Evolutionary conservation across 2,888 invertebrate genomes (phyloP).

Genomic region (Synergus umbraculus): DNA sequence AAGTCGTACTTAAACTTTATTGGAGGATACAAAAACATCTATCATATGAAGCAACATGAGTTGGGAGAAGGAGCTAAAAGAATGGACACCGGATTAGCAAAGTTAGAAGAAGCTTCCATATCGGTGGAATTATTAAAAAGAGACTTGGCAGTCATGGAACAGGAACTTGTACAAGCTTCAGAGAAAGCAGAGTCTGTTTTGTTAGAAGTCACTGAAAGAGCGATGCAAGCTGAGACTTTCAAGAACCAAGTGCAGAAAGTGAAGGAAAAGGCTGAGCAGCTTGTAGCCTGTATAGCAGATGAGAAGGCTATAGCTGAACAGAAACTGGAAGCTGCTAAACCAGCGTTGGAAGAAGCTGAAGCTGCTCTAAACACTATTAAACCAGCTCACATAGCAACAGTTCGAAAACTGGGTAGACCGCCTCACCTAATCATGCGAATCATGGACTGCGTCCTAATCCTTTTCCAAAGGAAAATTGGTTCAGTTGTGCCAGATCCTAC

Average conservation of each 20-base stretch:
- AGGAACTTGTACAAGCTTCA: constrained; percentile 94
- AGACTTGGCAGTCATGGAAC: constrained; percentile 96
- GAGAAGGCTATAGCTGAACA: constrained; percentile 95
- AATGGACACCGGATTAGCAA: constrained; percentile 97
- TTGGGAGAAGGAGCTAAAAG: constrained; percentile 92
- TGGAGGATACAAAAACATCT: constrained; percentile 96
- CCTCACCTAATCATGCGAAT: constrained; percentile 98
- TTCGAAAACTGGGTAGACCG: constrained; percentile 95
- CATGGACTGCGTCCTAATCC: constrained; percentile 96
- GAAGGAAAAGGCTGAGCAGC: constrained; percentile 95
- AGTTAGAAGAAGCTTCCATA: constrained; percentile 95
- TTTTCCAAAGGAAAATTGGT: constrained; percentile 92
- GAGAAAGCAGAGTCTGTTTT: constrained; percentile 93
- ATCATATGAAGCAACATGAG: constrained; percentile 92
- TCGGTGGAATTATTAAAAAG: constrained; percentile 94
- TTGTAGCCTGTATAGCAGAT: constrained; percentile 91
- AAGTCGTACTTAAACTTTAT: constrained; percentile 98
- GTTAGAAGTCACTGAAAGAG: constrained; percentile 93
- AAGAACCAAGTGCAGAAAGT: constrained; percentile 97
- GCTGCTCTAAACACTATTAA: constrained; percentile 97
- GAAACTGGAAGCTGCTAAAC: constrained; percentile 96
- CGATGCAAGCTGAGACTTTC: constrained; percentile 96
- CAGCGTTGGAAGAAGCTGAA: constrained; percentile 96
- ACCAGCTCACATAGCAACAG: constrained; percentile 96
- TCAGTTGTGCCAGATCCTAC: constrained; percentile 89